Percentiles rank a stretch among this genome's conserved stretches.
Evolutionary conservation across 2,888 invertebrate species (phyloP).

Genomic region (Cerceris rybyensis): DNA sequence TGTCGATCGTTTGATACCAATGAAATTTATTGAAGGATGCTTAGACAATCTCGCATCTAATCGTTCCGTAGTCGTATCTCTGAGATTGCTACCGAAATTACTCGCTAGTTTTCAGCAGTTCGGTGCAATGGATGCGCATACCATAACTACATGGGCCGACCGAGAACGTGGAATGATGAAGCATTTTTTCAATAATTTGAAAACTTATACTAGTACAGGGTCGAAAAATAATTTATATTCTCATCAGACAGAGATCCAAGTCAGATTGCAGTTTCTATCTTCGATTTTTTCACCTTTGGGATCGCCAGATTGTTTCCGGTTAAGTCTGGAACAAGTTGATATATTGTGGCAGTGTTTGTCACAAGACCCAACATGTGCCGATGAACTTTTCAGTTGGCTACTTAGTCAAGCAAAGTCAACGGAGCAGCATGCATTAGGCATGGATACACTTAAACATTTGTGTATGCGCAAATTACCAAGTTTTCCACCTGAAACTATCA

Average conservation of each 20-base stretch:
- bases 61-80: conserved; percentile 94
- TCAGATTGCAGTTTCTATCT: conserved; percentile 94
- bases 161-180: conserved; percentile 96
- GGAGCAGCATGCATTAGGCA: conserved; percentile 94
- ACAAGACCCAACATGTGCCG: conserved; percentile 92
- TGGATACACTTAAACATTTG: conserved; percentile 93
- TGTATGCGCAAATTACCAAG: conserved; percentile 95
- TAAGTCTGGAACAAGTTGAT: conserved; percentile 94
- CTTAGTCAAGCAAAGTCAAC: conserved; percentile 95
- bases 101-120: conserved; percentile 96
- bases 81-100: conserved; percentile 93
- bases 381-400: conserved; percentile 96
- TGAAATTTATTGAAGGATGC: conserved; percentile 97
- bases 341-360: conserved; percentile 96
- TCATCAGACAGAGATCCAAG: conserved; percentile 95
- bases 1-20: conserved; percentile 93
- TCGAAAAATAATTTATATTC: conserved; percentile 83
- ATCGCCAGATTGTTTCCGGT: conserved; percentile 93
- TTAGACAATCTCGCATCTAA: conserved; percentile 94
- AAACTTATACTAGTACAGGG: conserved; percentile 85
- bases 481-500: conserved; percentile 93
- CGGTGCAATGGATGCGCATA: conserved; percentile 92
- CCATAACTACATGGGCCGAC: conserved; percentile 96
- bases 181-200: conserved; percentile 94
- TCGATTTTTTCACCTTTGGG: conserved; percentile 95